Base-by-base conservation (phyloP, 2,888 invertebrate species). In the Hydrotaea diabolus region DNA sequence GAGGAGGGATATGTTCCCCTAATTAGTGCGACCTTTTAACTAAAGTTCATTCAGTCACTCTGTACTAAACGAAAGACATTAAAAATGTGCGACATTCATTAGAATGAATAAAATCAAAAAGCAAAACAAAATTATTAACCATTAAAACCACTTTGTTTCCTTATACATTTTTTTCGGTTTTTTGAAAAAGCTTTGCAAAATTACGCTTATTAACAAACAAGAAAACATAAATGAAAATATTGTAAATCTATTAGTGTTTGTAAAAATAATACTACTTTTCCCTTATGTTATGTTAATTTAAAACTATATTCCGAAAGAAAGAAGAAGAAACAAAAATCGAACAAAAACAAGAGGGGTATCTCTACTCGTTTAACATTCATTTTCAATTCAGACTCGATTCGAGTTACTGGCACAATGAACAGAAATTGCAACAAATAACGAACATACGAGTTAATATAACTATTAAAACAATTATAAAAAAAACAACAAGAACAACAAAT, bases 121-220 rank as follows among this genome's bases (percentile, higher is more conserved):
- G 2, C 31, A 31, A 31, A 64, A 69, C 5, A 59, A 57, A 57
- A 46, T 15, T 39, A 39, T 43, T 66, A 17, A 36, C 26, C 17
- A 31, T 9, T n/a, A 19, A 36, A 66, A 13, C 43, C 23, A 23
- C 13, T 39, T 23, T 69, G 46, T 39, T 26, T 69, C 39, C 46
- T 69, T 69, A 69, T 46, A 8, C 39, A 69, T 49, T 46, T 17
- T 7, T 76, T 49, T 49, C 7, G 23, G 23, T 59, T 64, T 59
- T 59, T 75, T 43, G 23, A 59, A 62, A 43, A 76, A 59, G 5
- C 46, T 46, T 69, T 21, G 46, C 57, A 74, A 74, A 59, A 74
- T 57, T 74, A 59, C 59, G 59, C 74, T 59, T 57, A 46, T 23
- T 46, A 74, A 13, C 17, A 31, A 59, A 59, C 39, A 26, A 36